phyloP scores from a whole-genome alignment of 2,888 invertebrate genomes.

The Morpho deidamia region DNA sequence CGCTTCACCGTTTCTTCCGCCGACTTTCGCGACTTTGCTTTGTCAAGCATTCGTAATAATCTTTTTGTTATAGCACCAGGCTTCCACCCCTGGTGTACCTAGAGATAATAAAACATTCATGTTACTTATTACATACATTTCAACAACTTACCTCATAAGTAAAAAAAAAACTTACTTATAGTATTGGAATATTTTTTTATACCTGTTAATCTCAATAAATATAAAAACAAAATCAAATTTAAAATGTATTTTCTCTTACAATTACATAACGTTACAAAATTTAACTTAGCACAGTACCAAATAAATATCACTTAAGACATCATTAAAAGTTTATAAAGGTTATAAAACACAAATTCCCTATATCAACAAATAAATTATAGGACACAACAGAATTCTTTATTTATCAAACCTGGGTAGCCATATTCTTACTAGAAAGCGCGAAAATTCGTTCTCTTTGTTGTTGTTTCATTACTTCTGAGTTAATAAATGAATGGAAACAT shows the following conservation, averaged over 20 bases:
- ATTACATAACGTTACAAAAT: slow-evolving; percentile 54
- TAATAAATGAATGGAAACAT: slow-evolving; percentile 61
- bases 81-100: slow-evolving; percentile 57
- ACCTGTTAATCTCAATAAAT: not conserved
- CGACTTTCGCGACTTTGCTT: slow-evolving; percentile 38
- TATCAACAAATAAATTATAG: slow-evolving; percentile 29
- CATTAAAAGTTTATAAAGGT: slow-evolving; percentile 36
- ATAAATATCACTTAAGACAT: slow-evolving; percentile 30
- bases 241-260: slow-evolving; percentile 35
- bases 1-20: slow-evolving; percentile 30
- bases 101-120: slow-evolving; percentile 8
- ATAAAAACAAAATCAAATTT: not conserved
- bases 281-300: slow-evolving; percentile 55
- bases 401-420: slow-evolving; percentile 19
- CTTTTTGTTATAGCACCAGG: slow-evolving; percentile 62
- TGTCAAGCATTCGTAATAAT: slow-evolving; percentile 46
- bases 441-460: slow-evolving; percentile 39
- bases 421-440: slow-evolving; percentile 20
- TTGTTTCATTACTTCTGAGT: slow-evolving; percentile 45
- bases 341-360: slow-evolving; percentile 39
- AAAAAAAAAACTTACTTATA: slow-evolving; percentile 29
- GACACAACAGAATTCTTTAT: slow-evolving; percentile 21
- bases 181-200: no score
- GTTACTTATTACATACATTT: not conserved
- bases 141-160: slow-evolving; percentile 1